phyloP scores from a whole-genome alignment of 2,888 invertebrate genomes.

The Synanthedon tipuliformis region DNA sequence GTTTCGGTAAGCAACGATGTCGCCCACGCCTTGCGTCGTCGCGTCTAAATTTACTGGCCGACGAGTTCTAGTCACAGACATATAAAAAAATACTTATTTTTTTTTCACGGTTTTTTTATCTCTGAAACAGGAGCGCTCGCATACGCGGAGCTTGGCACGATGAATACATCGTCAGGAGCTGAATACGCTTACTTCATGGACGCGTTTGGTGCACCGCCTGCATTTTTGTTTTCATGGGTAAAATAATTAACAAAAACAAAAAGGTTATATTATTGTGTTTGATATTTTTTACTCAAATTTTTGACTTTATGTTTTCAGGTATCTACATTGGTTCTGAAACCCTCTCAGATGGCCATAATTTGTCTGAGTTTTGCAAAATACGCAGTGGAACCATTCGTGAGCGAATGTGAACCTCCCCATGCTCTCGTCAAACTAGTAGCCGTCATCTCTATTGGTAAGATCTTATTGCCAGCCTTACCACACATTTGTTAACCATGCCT shows the following conservation, averaged over 20 bases:
- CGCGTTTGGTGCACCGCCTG: conserved; percentile 91
- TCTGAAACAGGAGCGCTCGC: conserved; percentile 82
- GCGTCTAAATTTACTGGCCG: background rate
- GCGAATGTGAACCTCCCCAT: conserved; percentile 86
- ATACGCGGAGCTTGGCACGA: conserved; percentile 94
- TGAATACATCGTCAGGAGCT: conserved; percentile 95
- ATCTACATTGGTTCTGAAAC: conserved; percentile 91
- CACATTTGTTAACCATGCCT: too few relatives aligned
- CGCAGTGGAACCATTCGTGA: conserved; percentile 89
- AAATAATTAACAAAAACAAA: conserved; percentile 1
- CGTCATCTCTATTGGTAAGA: conserved; percentile 83
- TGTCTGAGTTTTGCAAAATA: conserved; percentile 94
- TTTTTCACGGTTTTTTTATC: conserved; percentile 7
- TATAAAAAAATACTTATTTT: background rate
- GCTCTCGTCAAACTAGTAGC: conserved; percentile 90
- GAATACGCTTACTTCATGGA: conserved; percentile 97
- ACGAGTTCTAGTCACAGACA: background rate
- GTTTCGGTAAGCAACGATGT: too few relatives aligned
- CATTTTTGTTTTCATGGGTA: conserved; percentile 94
- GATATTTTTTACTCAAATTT: background rate
- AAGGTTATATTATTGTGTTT: background rate
- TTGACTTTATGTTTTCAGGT: conserved; percentile 70
- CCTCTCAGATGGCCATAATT: conserved; percentile 94
- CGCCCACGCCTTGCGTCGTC: background rate
- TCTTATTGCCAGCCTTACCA: too few relatives aligned